phyloP scores from a whole-genome alignment of 2,888 invertebrate species.

The Theretra japonica region DNA sequence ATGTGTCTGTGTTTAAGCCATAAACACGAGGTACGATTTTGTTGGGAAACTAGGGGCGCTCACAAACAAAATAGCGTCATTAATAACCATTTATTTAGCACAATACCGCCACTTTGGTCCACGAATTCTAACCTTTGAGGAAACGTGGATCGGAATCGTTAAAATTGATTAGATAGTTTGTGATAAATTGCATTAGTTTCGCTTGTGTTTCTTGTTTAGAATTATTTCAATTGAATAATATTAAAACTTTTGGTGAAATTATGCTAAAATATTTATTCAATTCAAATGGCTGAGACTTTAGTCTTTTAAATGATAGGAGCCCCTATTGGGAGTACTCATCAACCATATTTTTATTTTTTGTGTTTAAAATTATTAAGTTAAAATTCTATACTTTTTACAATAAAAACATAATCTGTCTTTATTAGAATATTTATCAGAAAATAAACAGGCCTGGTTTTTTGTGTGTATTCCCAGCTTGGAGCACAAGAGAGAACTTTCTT shows the following conservation, averaged over 20 bases:
- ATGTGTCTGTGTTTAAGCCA: neutral
- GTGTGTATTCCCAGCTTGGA: constrained; percentile 60
- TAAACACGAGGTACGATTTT: constrained; percentile 3
- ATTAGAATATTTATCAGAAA: constrained; percentile 55
- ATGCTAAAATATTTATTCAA: neutral
- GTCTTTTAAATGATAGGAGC: too few relatives aligned
- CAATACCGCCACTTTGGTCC: constrained; percentile 77
- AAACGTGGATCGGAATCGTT: constrained; percentile 78
- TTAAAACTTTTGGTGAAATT: neutral
- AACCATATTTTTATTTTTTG: neutral
- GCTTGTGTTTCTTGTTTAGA: constrained; percentile 50
- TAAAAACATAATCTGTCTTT: constrained; percentile 8
- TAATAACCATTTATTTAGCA: constrained; percentile 84
- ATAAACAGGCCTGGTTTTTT: constrained; percentile 46
- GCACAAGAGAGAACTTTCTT: constrained; percentile 62
- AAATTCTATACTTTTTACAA: neutral
- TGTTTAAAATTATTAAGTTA: neutral
- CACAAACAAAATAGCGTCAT: constrained; percentile 59
- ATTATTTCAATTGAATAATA: constrained; percentile 30
- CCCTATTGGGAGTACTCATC: neutral
- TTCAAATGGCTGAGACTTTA: too few relatives aligned
- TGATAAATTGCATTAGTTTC: constrained; percentile 72
- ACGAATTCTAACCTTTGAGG: constrained; percentile 75
- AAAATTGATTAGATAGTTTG: constrained; percentile 81
- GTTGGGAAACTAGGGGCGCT: constrained; percentile 67